Evolutionary conservation across 1,140 invertebrate genomes (phyloP).

Genomic region (Magallana angulata): DNA sequence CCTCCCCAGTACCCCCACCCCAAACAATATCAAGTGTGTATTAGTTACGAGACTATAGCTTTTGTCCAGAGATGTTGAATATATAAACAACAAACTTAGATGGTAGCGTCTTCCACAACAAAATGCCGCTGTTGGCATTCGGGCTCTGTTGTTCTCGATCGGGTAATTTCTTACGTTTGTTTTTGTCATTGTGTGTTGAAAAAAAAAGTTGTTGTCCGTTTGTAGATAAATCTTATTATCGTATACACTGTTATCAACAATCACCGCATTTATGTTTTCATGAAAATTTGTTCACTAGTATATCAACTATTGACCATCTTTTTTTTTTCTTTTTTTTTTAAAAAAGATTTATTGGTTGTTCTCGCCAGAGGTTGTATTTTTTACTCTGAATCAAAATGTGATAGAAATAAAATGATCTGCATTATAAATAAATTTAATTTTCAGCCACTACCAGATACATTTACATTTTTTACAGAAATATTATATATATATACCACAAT

Average conservation of each 20-base stretch:
- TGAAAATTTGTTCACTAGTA: background rate
- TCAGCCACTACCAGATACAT: background rate
- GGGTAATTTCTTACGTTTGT: background rate
- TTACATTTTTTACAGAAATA: background rate
- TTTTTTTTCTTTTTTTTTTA: no score
- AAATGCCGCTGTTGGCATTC: background rate
- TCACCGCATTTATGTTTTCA: background rate
- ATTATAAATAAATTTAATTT: background rate
- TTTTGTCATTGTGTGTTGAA: background rate
- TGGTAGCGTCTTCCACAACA: conserved; percentile 1
- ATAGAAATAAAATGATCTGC: conserved; percentile 8
- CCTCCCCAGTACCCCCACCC: no score
- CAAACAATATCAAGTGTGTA: background rate
- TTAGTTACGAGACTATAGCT: background rate
- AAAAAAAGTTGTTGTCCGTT: background rate
- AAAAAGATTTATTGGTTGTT: background rate
- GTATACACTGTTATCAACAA: background rate
- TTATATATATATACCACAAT: no score
- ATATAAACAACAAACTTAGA: background rate
- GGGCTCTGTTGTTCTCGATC: conserved; percentile 9
- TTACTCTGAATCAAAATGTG: background rate
- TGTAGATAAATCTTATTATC: background rate
- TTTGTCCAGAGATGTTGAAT: background rate
- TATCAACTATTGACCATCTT: background rate
- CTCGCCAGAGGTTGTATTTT: conserved; percentile 4